Percentiles rank a stretch among this genome's conserved stretches.
Evolutionary conservation across 1,140 invertebrate species (phyloP).

Genomic region (Pachypeltis micranthus): DNA sequence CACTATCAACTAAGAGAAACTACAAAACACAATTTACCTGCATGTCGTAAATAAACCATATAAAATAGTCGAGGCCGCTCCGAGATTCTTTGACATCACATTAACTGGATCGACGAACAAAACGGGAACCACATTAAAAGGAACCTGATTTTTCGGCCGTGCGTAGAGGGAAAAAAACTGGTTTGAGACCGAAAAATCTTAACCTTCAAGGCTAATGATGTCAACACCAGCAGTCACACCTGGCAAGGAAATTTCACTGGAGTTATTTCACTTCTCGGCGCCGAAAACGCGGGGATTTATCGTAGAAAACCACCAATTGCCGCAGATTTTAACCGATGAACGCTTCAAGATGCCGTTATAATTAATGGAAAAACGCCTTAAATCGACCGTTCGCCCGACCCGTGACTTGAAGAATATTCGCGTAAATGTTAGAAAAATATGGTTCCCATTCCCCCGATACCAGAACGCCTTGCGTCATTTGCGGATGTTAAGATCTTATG

Average conservation of each 20-base stretch:
- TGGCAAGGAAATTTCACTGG: conserved; percentile 2
- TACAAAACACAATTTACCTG: conserved; percentile 5
- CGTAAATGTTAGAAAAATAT: conserved; percentile 27
- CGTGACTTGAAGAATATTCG: conserved; percentile 17
- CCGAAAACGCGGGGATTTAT: background rate
- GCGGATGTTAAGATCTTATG: conserved; percentile 27
- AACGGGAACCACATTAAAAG: background rate
- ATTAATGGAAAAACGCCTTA: background rate
- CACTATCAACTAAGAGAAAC: background rate
- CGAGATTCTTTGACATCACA: conserved; percentile 23
- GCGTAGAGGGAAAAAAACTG: background rate
- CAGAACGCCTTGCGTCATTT: conserved; percentile 28
- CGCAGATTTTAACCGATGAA: background rate
- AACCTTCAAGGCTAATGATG: conserved; percentile 16
- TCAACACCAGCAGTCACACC: conserved; percentile 20
- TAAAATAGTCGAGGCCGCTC: conserved; percentile 15
- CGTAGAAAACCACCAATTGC: background rate
- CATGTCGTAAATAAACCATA: conserved; percentile 27
- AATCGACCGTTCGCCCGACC: background rate
- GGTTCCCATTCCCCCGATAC: conserved; percentile 27
- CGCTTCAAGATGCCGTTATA: background rate
- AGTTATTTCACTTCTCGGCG: conserved; percentile 11
- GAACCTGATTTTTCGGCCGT: background rate
- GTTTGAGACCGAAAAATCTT: conserved; percentile 14
- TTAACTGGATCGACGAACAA: background rate